Base-by-base conservation (phyloP, 92 coral and sea anemone species). In the Meandrina meandrites region DNA sequence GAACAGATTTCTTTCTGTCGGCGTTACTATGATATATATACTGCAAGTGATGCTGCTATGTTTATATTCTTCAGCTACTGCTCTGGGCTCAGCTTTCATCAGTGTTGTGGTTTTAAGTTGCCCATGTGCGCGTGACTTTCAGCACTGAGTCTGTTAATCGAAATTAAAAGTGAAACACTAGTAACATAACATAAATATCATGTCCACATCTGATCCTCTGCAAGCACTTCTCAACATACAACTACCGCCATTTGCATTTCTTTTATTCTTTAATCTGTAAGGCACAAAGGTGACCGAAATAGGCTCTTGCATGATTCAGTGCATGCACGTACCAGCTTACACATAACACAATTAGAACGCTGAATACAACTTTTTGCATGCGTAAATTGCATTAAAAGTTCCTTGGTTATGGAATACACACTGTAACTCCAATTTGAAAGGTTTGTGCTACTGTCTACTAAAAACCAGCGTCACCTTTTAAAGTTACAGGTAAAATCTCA, bases 281-380 rank as follows among this genome's bases (percentile, higher is more conserved):
- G 30, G 68, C 68, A 60, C 27, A 60, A 60, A 60, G 5, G 68
- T 14, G 9, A 60, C 30, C 6, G 30, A 60, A 60, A 24, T 60
- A 14, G 30, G 31, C 68, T 5, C 28, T 60, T 2, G 27, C 68
- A 7, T 60, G 53, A 24, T 60, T 27, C 12, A 22, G 3, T 6
- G n/a, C 68, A 60, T 7, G 68, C 68, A 60, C 68, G 68, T 57
- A 57, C n/a, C n/a, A n/a, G n/a, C n/a, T n/a, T n/a, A n/a, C 68
- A 27, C 68, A 22, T 6, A 60, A 60, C 24, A 30, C 68, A 60
- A 27, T 60, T 60, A 60, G 8, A 60, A 24, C 68, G 27, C 11
- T 60, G 31, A 60, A 66, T 66, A 11, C 71, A 28, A 28, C 71
- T 28, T 28, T 64, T 66, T 18, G 16, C 60, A 15, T 54, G 19